Evolutionary conservation across 2,797 vertebrate species (phyloP).

Genomic region (Sebastes alutus): DNA sequence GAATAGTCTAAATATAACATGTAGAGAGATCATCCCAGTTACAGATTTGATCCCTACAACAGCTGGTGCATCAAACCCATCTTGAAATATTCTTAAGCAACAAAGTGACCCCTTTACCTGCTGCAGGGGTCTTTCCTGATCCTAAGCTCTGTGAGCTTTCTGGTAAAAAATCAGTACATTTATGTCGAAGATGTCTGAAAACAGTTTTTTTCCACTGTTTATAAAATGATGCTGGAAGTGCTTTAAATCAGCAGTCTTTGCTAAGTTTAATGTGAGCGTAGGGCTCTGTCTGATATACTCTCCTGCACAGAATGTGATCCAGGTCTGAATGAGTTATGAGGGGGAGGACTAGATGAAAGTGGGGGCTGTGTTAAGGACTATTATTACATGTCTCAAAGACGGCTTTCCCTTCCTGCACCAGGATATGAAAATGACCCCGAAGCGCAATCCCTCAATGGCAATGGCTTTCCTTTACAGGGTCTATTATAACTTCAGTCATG

Average conservation of each 20-base stretch:
- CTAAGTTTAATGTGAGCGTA: slow-evolving; percentile 8
- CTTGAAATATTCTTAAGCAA: slow-evolving; percentile 12
- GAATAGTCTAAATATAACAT: not conserved
- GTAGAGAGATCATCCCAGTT: not conserved
- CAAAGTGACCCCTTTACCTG: slow-evolving; percentile 5
- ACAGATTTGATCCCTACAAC: not conserved
- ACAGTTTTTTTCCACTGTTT: slow-evolving; percentile 14
- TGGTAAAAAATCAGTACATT: slow-evolving; percentile 9
- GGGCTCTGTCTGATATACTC: slow-evolving; percentile 23
- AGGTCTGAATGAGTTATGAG: slow-evolving; percentile 52
- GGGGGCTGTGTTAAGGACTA: slow-evolving; percentile 38
- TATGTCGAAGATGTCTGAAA: slow-evolving; percentile 2
- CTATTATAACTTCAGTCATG: slow-evolving; percentile 23
- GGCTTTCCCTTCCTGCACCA: slow-evolving; percentile 54
- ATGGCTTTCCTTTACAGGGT: slow-evolving; percentile 20
- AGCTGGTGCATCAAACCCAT: slow-evolving; percentile 14
- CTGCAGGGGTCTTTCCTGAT: not conserved
- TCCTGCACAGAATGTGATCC: slow-evolving; percentile 24
- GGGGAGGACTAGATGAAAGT: slow-evolving; percentile 51
- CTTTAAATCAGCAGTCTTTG: slow-evolving; percentile 32
- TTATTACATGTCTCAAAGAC: slow-evolving; percentile 63
- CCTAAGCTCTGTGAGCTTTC: not conserved
- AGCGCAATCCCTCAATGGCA: slow-evolving; percentile 40
- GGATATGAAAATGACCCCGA: slow-evolving; percentile 48
- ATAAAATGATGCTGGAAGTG: slow-evolving; percentile 1